Evolutionary conservation across 2,113 vertebrate genomes (phyloP).

Genomic region (Hippocampus barbouri): DNA sequence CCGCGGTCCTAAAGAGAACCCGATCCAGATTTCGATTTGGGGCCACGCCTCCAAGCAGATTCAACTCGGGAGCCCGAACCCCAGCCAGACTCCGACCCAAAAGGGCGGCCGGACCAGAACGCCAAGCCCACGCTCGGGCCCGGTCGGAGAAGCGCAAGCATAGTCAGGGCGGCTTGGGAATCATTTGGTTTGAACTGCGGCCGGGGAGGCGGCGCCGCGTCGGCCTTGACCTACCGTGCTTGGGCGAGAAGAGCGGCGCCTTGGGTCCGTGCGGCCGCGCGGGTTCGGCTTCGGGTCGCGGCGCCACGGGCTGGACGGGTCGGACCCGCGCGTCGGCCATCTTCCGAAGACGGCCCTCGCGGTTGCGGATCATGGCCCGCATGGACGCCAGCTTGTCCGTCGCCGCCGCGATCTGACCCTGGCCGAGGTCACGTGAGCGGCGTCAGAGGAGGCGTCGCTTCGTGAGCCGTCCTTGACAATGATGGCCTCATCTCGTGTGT

Average conservation of each 20-base stretch:
- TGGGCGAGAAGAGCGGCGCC: constrained; percentile 81
- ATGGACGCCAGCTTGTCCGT: constrained; percentile 82
- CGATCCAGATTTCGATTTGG: neutral
- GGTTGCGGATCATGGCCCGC: constrained; percentile 82
- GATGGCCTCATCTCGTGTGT: too few relatives aligned
- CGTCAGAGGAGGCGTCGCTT: neutral
- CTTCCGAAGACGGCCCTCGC: constrained; percentile 81
- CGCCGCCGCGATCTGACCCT: constrained; percentile 81
- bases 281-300: constrained; percentile 74
- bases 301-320: constrained; percentile 81
- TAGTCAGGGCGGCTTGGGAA: neutral
- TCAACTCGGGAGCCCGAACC: neutral
- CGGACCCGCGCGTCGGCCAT: constrained; percentile 75
- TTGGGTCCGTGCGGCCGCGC: constrained; percentile 62
- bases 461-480: too few relatives aligned
- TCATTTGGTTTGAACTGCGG: too few relatives aligned
- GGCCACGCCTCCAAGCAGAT: too few relatives aligned
- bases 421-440: neutral
- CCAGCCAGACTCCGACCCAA: neutral
- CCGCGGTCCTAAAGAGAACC: neutral
- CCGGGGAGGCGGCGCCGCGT: too few relatives aligned
- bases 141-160: neutral
- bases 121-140: too few relatives aligned
- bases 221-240: constrained; percentile 72
- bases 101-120: neutral